These are phyloP conservation scores for Apolygus lucorum DNA, from an alignment of 1,140 invertebrate genomes.

Conservation along the genomic window DNA sequence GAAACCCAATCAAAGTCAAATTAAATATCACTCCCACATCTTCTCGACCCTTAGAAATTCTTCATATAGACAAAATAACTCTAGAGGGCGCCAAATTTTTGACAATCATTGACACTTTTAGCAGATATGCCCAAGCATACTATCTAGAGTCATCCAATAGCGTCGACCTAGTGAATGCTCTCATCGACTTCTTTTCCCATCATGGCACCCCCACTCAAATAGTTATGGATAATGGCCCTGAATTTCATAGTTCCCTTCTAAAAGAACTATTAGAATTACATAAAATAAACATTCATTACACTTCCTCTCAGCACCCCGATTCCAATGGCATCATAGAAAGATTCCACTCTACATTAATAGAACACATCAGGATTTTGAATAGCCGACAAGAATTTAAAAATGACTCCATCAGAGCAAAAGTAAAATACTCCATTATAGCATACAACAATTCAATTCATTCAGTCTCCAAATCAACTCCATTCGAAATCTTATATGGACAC, in stretches of 20 bases:
- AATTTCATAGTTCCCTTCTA: background rate
- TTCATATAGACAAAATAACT: background rate
- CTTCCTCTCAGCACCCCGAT: background rate
- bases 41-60: background rate
- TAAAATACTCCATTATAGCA: background rate
- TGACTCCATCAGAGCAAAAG: background rate
- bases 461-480: background rate
- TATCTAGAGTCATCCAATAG: background rate
- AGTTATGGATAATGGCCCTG: background rate
- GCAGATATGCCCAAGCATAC: background rate
- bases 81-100: background rate
- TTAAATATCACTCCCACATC: background rate
- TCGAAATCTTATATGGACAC: background rate
- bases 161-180: background rate
- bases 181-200: background rate
- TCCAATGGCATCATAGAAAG: constrained; percentile 9
- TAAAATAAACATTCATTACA: constrained; percentile 8
- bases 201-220: background rate
- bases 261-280: background rate
- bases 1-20: background rate
- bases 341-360: constrained; percentile 9
- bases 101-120: background rate
- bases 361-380: background rate
- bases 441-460: constrained; percentile 8
- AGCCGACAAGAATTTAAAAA: background rate